A percentile compares a stretch with the other conserved stretches of the same genome.
Conservation (phyloP, 2,113 vertebrate species). For the Chascanopsetta lugubris region DNA sequence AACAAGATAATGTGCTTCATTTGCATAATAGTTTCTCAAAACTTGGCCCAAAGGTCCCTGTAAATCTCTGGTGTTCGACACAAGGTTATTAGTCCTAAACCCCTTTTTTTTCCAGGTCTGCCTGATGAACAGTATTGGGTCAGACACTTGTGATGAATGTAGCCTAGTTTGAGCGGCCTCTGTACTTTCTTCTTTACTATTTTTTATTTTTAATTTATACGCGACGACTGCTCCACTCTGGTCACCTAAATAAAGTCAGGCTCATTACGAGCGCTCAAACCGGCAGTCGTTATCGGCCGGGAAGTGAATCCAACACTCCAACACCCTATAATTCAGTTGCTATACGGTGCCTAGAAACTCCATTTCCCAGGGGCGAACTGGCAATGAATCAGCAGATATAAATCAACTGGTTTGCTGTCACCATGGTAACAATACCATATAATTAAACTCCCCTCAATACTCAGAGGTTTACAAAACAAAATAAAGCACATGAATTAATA, state of each 20-base stretch:
- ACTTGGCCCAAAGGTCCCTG: conserved; percentile 48
- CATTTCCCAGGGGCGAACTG: conserved; percentile 36
- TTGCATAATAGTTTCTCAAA: conserved; percentile 55
- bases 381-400: conserved; percentile 32
- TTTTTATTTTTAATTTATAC: conserved; percentile 38
- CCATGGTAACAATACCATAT: conserved; percentile 42
- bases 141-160: conserved; percentile 56
- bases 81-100: conserved; percentile 49
- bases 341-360: conserved; percentile 23
- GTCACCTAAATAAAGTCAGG: conserved; percentile 43
- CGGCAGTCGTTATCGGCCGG: conserved; percentile 23
- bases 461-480: neutral
- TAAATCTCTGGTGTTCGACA: conserved; percentile 47
- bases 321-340: conserved; percentile 39
- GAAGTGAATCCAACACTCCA: conserved; percentile 5
- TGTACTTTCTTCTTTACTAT: conserved; percentile 27
- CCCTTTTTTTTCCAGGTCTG: conserved; percentile 52
- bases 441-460: conserved; percentile 21
- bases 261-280: conserved; percentile 39
- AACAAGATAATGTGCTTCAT: conserved; percentile 51
- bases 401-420: conserved; percentile 36
- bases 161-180: conserved; percentile 43
- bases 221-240: conserved; percentile 18
- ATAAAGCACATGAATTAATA: conserved; percentile 3
- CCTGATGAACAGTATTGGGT: conserved; percentile 61